Evolutionary conservation across 1,140 invertebrate species (phyloP).

Genomic region (Drosophila kikkawai): DNA sequence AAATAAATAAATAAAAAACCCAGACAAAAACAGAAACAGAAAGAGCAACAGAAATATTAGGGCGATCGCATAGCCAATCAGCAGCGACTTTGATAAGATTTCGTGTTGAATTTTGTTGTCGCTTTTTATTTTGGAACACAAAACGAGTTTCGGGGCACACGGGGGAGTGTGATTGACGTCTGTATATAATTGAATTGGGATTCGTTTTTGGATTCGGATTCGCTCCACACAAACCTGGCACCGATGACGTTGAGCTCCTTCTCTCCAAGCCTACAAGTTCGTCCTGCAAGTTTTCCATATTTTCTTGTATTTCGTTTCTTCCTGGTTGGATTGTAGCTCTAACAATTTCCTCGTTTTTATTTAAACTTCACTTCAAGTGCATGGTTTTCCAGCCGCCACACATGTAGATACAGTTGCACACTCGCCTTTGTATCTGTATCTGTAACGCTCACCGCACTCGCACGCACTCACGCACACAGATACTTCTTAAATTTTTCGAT

Average conservation of each 20-base stretch:
- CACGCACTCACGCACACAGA: constrained; percentile 26
- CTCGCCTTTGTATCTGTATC: constrained; percentile 24
- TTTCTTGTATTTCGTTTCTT: neutral
- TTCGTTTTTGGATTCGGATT: neutral
- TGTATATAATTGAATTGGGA: constrained; percentile 22
- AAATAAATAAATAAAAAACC: constrained; percentile 40
- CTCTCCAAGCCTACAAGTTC: constrained; percentile 8
- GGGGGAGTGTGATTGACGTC: constrained; percentile 34
- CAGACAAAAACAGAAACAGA: constrained; percentile 27
- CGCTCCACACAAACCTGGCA: constrained; percentile 37
- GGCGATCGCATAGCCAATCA: constrained; percentile 71
- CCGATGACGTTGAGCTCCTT: constrained; percentile 34
- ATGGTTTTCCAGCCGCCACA: constrained; percentile 33
- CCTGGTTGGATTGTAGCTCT: neutral
- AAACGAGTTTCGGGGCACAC: constrained; percentile 54
- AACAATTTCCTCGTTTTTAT: constrained; percentile 2
- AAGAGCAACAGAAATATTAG: constrained; percentile 26
- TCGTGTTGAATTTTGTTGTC: constrained; percentile 49
- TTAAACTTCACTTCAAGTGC: constrained; percentile 36
- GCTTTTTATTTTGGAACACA: constrained; percentile 32
- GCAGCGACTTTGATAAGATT: constrained; percentile 75
- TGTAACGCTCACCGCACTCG: constrained; percentile 36
- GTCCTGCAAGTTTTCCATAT: constrained; percentile 36
- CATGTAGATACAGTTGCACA: constrained; percentile 39
- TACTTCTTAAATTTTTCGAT: constrained; percentile 19